Conservation (phyloP, 1,140 invertebrate genomes). For the Drosophila baimaii region DNA sequence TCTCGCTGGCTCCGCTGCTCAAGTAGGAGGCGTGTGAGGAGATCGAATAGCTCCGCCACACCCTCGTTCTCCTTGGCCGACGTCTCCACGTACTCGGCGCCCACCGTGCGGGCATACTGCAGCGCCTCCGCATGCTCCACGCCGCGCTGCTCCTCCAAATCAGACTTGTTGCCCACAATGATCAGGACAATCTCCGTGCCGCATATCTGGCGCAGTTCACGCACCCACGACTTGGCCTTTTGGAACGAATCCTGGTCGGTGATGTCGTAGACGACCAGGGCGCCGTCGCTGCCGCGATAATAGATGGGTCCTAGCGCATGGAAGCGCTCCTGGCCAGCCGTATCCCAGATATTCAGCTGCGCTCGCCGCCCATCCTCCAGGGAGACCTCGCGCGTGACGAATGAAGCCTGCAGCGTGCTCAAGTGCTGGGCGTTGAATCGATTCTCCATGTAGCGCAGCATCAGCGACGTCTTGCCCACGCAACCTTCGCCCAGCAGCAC, state of each 20-base stretch:
- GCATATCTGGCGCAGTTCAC: slow-evolving; percentile 98
- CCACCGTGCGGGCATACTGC: slow-evolving; percentile 95
- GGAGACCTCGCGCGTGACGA: slow-evolving; percentile 97
- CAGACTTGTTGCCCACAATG: slow-evolving; percentile 99
- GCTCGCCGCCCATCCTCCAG: slow-evolving; percentile 91
- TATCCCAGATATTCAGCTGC: slow-evolving; percentile 99
- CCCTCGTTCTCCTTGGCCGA: slow-evolving; percentile 97
- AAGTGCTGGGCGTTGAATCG: slow-evolving; percentile 98
- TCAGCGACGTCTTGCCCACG: slow-evolving; percentile 98
- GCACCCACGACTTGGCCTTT: slow-evolving; percentile 99
- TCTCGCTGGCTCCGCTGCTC: slow-evolving; percentile 59
- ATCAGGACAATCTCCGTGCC: slow-evolving; percentile 95
- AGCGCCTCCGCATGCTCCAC: slow-evolving; percentile 92
- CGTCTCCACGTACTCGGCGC: slow-evolving; percentile 96
- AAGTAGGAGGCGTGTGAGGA: slow-evolving; percentile 88
- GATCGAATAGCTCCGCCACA: slow-evolving; percentile 96
- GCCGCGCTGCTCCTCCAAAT: slow-evolving; percentile 95
- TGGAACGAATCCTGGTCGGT: slow-evolving; percentile 98
- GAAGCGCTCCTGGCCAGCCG: slow-evolving; percentile 95
- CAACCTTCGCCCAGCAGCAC: slow-evolving; percentile 98
- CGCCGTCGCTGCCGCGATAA: slow-evolving; percentile 98
- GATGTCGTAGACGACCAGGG: slow-evolving; percentile 99
- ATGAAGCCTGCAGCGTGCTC: slow-evolving; percentile 98
- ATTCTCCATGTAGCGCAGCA: slow-evolving; percentile 97
- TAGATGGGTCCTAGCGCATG: slow-evolving; percentile 99